Percentiles rank a stretch among this genome's conserved stretches.
phyloP scores from a whole-genome alignment of 2,113 vertebrate species.

The Cacatua alba region DNA sequence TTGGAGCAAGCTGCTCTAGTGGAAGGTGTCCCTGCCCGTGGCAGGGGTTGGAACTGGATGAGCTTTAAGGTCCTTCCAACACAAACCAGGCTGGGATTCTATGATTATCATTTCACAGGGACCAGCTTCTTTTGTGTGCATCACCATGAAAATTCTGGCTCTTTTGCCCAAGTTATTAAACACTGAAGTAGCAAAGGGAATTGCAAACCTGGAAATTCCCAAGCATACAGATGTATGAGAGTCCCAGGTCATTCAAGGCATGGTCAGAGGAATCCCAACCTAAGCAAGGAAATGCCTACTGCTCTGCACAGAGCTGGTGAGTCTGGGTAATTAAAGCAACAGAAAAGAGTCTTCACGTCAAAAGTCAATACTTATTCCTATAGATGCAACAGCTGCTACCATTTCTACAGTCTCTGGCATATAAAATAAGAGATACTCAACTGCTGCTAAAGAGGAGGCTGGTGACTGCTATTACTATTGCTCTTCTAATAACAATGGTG shows the following conservation, averaged over 20 bases:
- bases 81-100: background rate
- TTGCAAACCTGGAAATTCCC: background rate
- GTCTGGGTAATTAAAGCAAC: background rate
- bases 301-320: background rate
- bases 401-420: background rate
- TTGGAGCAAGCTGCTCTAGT: too few species aligned
- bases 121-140: rapidly evolving
- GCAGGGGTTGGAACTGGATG: background rate
- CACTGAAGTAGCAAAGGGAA: background rate
- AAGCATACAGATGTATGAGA: background rate
- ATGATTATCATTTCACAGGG: background rate
- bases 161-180: background rate
- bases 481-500: background rate
- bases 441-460: background rate
- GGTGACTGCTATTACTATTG: background rate
- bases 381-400: background rate
- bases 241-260: background rate
- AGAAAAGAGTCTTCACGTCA: background rate
- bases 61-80: background rate
- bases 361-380: background rate
- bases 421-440: background rate
- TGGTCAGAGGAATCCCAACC: background rate
- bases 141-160: background rate
- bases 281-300: background rate
- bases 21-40: background rate